Conservation (phyloP, 2,888 invertebrate species). For the Herminia tarsipennalis region DNA sequence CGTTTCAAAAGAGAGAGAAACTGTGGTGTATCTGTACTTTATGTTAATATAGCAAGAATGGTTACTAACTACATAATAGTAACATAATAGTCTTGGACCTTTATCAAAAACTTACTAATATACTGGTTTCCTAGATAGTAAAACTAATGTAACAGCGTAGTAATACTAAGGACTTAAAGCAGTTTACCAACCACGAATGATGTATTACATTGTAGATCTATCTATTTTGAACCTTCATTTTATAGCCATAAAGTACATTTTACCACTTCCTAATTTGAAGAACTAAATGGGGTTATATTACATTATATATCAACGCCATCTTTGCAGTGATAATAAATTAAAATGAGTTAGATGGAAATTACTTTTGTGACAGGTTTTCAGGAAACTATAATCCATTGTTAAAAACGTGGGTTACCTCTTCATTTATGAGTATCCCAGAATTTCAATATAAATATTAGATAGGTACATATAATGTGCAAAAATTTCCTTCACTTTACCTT, state of each 20-base stretch:
- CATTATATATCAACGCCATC: constrained; percentile 24
- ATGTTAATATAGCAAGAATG: no score
- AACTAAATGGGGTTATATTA: constrained; percentile 15
- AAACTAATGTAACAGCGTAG: constrained; percentile 10
- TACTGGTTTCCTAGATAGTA: constrained; percentile 5
- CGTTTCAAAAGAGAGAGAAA: no score
- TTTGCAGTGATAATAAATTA: constrained; percentile 27
- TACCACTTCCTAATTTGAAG: background rate
- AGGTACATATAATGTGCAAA: background rate
- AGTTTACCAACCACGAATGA: constrained; percentile 23
- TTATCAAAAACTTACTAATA: constrained; percentile 11
- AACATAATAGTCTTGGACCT: background rate
- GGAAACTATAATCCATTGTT: constrained; percentile 1
- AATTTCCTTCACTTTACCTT: no score
- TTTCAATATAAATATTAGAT: background rate
- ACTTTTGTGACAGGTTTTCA: constrained; percentile 7
- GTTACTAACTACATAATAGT: no score
- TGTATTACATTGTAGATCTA: constrained; percentile 1
- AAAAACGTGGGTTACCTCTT: background rate
- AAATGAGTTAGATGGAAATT: constrained; percentile 17
- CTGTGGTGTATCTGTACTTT: no score
- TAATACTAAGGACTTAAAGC: constrained; percentile 17
- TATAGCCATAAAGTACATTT: background rate
- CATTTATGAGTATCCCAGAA: background rate
- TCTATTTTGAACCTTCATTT: background rate